A percentile compares a stretch with the other conserved stretches of the same genome.
These are phyloP conservation scores for Lutjanus erythropterus DNA, from an alignment of 2,113 vertebrate species.

Conservation along the genomic window DNA sequence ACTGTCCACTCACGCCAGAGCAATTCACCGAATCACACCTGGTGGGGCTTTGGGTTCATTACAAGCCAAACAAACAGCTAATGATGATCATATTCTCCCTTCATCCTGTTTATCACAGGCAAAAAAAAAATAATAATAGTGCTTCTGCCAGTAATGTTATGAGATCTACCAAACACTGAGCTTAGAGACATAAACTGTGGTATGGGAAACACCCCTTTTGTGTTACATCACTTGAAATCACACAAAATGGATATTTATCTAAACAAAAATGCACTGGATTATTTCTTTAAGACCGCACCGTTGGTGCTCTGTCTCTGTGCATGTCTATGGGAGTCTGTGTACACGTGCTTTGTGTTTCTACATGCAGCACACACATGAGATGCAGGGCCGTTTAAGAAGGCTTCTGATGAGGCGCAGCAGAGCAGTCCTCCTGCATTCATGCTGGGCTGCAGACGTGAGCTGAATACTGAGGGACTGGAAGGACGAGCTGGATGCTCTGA, in stretches of 20 bases:
- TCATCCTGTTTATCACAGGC: constrained; percentile 1
- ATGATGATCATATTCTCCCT: constrained; percentile 4
- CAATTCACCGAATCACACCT: constrained; percentile 39
- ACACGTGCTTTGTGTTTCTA: not conserved
- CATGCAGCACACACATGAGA: constrained; percentile 4
- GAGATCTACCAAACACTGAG: not conserved
- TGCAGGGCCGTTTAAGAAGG: constrained; percentile 22
- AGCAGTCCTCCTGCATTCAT: constrained; percentile 53
- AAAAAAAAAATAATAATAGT: not conserved
- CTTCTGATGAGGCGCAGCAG: constrained; percentile 39
- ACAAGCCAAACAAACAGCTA: constrained; percentile 39
- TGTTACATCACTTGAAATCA: not conserved
- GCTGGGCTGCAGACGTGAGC: constrained; percentile 67
- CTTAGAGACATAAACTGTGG: constrained; percentile 1
- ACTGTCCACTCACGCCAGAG: constrained; percentile 21
- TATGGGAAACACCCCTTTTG: not conserved
- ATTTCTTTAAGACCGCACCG: constrained; percentile 1
- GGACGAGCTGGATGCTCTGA: constrained; percentile 67
- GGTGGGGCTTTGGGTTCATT: constrained; percentile 16
- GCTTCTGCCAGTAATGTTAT: constrained; percentile 6
- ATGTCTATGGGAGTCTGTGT: constrained; percentile 5
- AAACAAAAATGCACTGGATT: not conserved
- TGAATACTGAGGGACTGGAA: constrained; percentile 61
- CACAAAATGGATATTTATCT: not conserved
- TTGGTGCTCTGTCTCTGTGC: constrained; percentile 7